A percentile compares a stretch with the other conserved stretches of the same genome.
Evolutionary conservation across 2,888 invertebrate species (phyloP).

Genomic region (Hirtodrosophila duncani): DNA sequence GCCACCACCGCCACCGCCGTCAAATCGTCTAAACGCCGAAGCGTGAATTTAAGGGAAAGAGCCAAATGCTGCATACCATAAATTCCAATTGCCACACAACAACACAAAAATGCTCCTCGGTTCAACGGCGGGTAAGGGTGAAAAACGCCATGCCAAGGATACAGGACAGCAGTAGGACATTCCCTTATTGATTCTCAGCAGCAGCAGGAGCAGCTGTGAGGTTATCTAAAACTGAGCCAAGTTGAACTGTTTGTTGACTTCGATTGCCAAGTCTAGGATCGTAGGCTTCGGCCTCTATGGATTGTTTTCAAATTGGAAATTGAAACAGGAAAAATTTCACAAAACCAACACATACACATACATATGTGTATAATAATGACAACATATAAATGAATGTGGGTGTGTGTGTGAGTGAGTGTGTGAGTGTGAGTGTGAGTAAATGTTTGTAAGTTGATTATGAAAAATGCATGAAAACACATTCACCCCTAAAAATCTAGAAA

Average conservation of each 20-base stretch:
- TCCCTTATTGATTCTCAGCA: conserved; percentile 46
- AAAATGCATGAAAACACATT: conserved; percentile 50
- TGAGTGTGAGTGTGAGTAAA: conserved; percentile 1
- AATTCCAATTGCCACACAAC: conserved; percentile 55
- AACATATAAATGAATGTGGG: conserved; percentile 1
- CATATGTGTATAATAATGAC: conserved; percentile 6
- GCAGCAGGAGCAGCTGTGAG: conserved; percentile 32
- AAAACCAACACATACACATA: conserved; percentile 35
- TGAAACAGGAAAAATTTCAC: conserved; percentile 50
- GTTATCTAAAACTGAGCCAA: conserved; percentile 9
- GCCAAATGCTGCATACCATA: conserved; percentile 51
- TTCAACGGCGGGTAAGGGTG: conserved; percentile 36
- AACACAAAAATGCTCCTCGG: conserved; percentile 11
- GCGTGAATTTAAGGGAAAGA: conserved; percentile 25
- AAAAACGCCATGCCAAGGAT: conserved; percentile 23
- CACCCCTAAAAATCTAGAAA: conserved; percentile 43
- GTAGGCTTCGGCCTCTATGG: too few species aligned
- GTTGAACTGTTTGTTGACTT: conserved; percentile 13
- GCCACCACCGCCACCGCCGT: conserved; percentile 46
- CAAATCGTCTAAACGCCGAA: conserved; percentile 29
- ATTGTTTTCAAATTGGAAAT: conserved; percentile 56
- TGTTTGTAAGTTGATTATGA: conserved; percentile 43
- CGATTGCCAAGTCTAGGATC: background rate
- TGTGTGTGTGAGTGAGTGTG: conserved; percentile 14
- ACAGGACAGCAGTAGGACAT: conserved; percentile 29